Evolutionary conservation across 2,888 invertebrate species (phyloP).

Genomic region (Mimas tiliae): DNA sequence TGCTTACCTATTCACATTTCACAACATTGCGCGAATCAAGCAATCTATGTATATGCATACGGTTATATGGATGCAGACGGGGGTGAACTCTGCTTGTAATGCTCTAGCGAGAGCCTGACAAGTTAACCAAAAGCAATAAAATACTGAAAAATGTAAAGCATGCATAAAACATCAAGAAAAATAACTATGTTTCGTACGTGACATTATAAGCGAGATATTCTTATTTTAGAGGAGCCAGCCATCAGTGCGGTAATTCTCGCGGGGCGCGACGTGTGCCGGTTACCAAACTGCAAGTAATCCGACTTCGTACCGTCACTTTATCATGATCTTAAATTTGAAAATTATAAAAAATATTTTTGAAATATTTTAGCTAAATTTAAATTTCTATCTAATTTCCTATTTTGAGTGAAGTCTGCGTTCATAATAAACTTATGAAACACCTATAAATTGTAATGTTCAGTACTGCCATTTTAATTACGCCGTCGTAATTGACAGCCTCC

Average conservation of each 20-base stretch:
- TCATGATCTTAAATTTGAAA: background rate
- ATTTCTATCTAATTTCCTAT: background rate
- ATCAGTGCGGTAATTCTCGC: slow-evolving; percentile 50
- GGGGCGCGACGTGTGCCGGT: slow-evolving; percentile 3
- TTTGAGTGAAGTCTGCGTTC: too few species aligned
- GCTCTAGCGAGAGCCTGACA: too few species aligned
- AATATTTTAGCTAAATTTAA: background rate
- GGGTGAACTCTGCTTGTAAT: too few species aligned
- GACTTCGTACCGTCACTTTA: background rate
- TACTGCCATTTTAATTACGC: too few species aligned
- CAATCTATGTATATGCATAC: too few species aligned
- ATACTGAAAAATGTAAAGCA: background rate
- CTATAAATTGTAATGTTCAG: too few species aligned
- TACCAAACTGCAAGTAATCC: background rate
- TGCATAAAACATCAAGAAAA: background rate
- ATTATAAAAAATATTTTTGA: background rate
- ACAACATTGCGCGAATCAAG: too few species aligned
- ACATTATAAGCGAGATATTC: background rate
- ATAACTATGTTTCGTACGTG: slow-evolving; percentile 18
- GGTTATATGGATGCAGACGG: too few species aligned
- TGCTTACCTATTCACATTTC: too few species aligned
- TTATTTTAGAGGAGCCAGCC: slow-evolving; percentile 28
- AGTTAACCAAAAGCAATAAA: background rate
- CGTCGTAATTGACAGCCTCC: too few species aligned
- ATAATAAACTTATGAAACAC: too few species aligned